phyloP scores from a whole-genome alignment of 1,140 invertebrate species.

The Luehdorfia chinensis region DNA sequence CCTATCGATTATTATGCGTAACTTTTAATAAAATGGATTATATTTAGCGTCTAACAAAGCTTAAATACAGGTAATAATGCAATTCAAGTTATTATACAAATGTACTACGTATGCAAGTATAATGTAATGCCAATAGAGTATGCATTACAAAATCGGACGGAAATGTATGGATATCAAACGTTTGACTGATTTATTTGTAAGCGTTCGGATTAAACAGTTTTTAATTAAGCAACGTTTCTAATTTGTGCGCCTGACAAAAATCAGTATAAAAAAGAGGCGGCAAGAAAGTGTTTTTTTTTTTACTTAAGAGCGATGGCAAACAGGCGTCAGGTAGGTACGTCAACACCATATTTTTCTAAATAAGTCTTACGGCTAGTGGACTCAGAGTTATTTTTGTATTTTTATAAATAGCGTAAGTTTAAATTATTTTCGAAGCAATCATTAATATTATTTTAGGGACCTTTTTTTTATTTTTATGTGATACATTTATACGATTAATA shows the following conservation, averaged over 20 bases:
- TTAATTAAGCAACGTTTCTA: conserved; percentile 1
- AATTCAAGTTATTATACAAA: conserved; percentile 14
- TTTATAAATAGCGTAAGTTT: conserved; percentile 30
- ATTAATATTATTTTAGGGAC: conserved; percentile 6
- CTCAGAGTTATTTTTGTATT: conserved; percentile 23
- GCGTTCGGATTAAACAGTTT: conserved; percentile 1
- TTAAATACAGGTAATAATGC: conserved; percentile 11
- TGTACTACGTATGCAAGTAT: conserved; percentile 16
- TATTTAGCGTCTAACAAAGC: conserved; percentile 15
- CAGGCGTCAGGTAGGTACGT: neutral
- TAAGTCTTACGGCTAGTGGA: conserved; percentile 7
- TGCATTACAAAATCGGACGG: conserved; percentile 18
- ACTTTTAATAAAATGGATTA: neutral
- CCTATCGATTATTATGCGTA: conserved; percentile 7
- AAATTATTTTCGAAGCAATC: conserved; percentile 21
- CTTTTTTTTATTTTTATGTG: neutral
- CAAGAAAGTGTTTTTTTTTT: neutral
- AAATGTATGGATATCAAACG: conserved; percentile 13
- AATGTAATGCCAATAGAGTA: conserved; percentile 14
- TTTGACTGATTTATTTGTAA: conserved; percentile 11
- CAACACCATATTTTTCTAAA: neutral
- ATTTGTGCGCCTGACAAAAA: conserved; percentile 13
- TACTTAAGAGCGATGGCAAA: neutral
- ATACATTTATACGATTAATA: conserved; percentile 8
- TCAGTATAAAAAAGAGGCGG: conserved; percentile 7